Percentiles rank a stretch among this genome's conserved stretches.
Evolutionary conservation across 2,888 invertebrate genomes (phyloP).

Genomic region (Deroplatys truncata): DNA sequence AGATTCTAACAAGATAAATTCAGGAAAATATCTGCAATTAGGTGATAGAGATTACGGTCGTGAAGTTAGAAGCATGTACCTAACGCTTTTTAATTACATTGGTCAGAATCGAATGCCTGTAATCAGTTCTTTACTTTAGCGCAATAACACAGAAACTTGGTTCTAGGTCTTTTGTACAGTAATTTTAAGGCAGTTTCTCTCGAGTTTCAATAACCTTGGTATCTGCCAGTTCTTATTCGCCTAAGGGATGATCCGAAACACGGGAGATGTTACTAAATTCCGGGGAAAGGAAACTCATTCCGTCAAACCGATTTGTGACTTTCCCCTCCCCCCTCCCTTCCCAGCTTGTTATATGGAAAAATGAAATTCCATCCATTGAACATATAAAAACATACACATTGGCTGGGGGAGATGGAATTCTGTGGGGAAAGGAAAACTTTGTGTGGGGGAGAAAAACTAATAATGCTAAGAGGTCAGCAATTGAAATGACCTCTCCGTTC

Average conservation of each 20-base stretch:
- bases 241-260: background rate
- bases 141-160: too few relatives aligned
- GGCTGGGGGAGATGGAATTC: background rate
- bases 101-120: too few relatives aligned
- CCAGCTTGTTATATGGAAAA: slow-evolving; percentile 5
- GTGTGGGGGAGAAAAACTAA: slow-evolving; percentile 6
- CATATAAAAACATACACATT: slow-evolving; percentile 7
- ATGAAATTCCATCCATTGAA: slow-evolving; percentile 12
- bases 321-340: background rate
- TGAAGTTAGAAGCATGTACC: too few relatives aligned
- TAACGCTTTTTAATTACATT: too few relatives aligned
- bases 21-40: too few relatives aligned
- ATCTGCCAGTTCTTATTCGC: background rate
- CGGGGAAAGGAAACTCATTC: background rate
- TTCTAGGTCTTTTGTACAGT: too few relatives aligned
- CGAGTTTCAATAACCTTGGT: too few relatives aligned
- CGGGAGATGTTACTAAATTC: background rate
- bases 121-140: too few relatives aligned
- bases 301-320: background rate
- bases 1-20: too few relatives aligned
- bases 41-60: too few relatives aligned
- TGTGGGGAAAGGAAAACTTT: background rate
- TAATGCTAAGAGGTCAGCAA: slow-evolving; percentile 15
- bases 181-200: too few relatives aligned
- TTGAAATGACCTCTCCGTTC: slow-evolving; percentile 4